A percentile compares a stretch with the other conserved stretches of the same genome.
phyloP scores from a whole-genome alignment of 2,113 vertebrate genomes.

The Halichoerus grypus region DNA sequence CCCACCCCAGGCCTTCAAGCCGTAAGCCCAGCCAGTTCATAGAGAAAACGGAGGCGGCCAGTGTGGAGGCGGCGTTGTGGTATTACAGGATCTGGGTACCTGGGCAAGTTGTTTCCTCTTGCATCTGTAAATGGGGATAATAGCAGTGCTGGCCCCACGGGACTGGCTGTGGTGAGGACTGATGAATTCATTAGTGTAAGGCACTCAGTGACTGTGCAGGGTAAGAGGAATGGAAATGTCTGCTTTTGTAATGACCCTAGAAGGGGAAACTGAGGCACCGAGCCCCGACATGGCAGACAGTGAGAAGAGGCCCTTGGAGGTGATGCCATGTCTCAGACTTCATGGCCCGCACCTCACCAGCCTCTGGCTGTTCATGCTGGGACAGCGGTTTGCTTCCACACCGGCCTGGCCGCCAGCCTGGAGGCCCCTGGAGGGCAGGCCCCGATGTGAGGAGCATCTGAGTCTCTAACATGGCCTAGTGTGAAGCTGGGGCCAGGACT shows the following conservation, averaged over 20 bases:
- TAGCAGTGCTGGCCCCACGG: accelerated
- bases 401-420: background rate
- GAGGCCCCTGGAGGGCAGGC: background rate
- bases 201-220: background rate
- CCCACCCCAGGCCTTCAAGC: background rate
- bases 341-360: background rate
- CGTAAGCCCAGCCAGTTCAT: background rate
- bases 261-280: conserved; percentile 36
- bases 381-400: background rate
- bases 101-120: background rate
- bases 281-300: background rate
- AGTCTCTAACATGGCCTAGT: background rate
- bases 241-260: background rate
- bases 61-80: accelerated
- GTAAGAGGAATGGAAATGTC: background rate
- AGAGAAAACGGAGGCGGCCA: background rate
- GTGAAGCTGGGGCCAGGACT: background rate
- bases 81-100: background rate
- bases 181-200: background rate
- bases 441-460: accelerated
- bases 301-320: background rate
- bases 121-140: background rate
- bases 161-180: background rate
- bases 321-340: background rate
- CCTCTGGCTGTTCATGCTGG: background rate